Percentiles rank a stretch among this genome's conserved stretches.
Evolutionary conservation across 2,113 vertebrate species (phyloP).

Genomic region (Globicephala melas): DNA sequence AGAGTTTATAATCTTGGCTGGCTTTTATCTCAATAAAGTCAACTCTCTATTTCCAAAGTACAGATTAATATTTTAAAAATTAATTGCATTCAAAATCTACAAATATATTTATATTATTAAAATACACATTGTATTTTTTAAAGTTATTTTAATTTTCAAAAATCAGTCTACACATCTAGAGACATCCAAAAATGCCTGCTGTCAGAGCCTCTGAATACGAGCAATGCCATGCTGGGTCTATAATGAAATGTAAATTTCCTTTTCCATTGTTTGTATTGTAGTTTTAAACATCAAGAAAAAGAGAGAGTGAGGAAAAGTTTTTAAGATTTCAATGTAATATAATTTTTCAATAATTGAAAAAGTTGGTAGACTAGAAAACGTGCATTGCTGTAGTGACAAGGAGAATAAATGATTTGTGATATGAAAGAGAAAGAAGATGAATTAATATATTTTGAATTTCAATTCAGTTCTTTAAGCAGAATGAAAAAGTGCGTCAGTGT

Average conservation of each 20-base stretch:
- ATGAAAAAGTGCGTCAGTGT: background rate
- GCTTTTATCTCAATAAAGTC: background rate
- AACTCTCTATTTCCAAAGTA: background rate
- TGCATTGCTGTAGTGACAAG: background rate
- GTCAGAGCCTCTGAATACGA: background rate
- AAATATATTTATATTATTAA: background rate
- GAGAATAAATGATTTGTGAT: background rate
- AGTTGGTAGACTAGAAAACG: background rate
- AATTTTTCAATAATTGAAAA: background rate
- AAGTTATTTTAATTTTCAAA: background rate
- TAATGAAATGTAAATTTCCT: background rate
- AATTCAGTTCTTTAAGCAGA: background rate
- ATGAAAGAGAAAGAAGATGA: background rate
- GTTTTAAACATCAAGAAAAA: background rate
- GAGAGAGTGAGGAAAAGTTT: background rate
- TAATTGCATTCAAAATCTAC: background rate
- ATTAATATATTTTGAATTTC: background rate
- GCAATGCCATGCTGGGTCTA: fast-evolving
- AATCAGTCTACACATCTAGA: background rate
- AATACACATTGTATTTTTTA: background rate
- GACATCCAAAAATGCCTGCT: background rate
- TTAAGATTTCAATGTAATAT: background rate
- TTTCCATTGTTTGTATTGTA: background rate
- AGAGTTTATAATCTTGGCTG: background rate
- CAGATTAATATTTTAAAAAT: background rate